Evolutionary conservation across 2,113 vertebrate species (phyloP).

Genomic region (cattle (Bos taurus)): DNA sequence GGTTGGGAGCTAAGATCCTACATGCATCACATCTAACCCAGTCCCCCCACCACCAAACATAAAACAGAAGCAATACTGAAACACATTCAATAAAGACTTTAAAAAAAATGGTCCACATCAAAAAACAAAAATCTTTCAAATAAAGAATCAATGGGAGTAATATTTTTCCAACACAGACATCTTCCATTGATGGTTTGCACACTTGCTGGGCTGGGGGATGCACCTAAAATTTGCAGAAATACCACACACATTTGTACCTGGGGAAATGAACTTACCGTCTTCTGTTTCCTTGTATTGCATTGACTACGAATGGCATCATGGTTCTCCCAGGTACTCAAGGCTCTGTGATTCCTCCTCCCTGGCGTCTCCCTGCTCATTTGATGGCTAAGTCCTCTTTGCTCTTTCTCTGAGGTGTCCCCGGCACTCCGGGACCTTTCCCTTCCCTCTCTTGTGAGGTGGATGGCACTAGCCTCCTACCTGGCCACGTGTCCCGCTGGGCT

Average conservation of each 20-base stretch:
- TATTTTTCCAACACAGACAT: neutral
- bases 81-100: neutral
- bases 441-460: neutral
- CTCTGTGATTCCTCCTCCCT: neutral
- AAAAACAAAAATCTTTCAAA: neutral
- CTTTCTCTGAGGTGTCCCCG: neutral
- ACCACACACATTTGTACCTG: neutral
- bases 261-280: neutral
- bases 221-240: neutral
- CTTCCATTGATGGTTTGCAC: neutral
- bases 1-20: neutral
- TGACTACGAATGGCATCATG: neutral
- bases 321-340: neutral
- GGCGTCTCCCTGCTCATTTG: rapidly evolving
- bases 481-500: neutral
- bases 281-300: neutral
- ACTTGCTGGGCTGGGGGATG: neutral
- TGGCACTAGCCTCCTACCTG: neutral
- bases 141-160: neutral
- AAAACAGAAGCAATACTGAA: neutral
- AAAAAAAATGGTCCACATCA: neutral
- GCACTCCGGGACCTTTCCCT: neutral
- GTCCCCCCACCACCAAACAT: neutral
- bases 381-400: neutral
- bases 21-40: neutral